Base-by-base conservation (phyloP, 2,888 invertebrate genomes). In the Nephrotoma appendiculata region DNA sequence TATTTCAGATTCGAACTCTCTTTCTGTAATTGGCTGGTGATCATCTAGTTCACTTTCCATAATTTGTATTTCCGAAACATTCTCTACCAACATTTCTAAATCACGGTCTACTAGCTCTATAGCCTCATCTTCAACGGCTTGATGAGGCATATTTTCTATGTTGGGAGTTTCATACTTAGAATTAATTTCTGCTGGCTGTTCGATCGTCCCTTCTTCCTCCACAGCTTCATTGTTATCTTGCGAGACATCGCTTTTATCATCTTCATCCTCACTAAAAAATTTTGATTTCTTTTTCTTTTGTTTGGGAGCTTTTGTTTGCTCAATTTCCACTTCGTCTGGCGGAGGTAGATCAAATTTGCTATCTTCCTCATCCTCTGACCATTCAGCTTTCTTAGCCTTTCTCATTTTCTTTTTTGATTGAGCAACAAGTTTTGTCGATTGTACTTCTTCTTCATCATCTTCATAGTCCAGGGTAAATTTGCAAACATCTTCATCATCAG, bases 401-500 rank as follows among this genome's bases (percentile, higher is more conserved):
- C n/a, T 48, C 11, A 12, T 48, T 48, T 48, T 48, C 48, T 48
- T 48, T 12, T 48, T 48, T 2, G 90, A 89, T 87, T 90, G 90
- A 3, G 88, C 88, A 48, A 48, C 48, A 7, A 2, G 71, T 71
- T 71, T 71, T 71, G 7, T 6, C 3, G 71, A 6, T n/a, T n/a
- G 3, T 87, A 87, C 86, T 15, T 87, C 91, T 87, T 87, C 86
- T 15, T 87, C 91, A 7, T 90, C 89, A 87, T 87, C 87, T 12
- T 87, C 87, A 57, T 87, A 85, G 31, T 88, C 88, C n/a, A 86
- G 87, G 57, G 88, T 87, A 1, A 87, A 85, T 41, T 31, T 31
- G 31, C 87, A 87, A n/a, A 87, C 88, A 84, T 89, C 89, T 87
- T 90, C 88, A 87, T 93, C 93, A 88, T 93, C 94, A 87, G 93